Conservation (phyloP, 2,797 vertebrate species). For the Esox masquinongy region DNA sequence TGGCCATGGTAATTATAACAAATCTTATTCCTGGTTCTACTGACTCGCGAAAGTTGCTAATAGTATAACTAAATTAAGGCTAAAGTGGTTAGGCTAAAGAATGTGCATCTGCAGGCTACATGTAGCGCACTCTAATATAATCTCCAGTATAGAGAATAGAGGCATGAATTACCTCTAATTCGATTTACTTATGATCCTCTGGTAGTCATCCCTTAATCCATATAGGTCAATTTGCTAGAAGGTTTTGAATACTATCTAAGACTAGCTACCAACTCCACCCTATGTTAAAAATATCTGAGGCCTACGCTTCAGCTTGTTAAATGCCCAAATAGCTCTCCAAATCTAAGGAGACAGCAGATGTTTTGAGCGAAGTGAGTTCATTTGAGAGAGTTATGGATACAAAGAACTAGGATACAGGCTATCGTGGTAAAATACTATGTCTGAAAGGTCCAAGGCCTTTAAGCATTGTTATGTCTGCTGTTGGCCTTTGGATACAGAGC, state of each 20-base stretch:
- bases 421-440: not conserved
- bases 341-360: not conserved
- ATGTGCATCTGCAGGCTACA: not conserved
- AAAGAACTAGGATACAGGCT: not conserved
- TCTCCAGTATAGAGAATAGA: not conserved
- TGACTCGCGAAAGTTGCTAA: too few species aligned
- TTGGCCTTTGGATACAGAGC: not conserved
- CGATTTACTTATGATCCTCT: not conserved
- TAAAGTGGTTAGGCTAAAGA: not conserved
- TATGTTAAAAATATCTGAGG: not conserved
- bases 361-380: not conserved
- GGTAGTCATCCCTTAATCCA: not conserved
- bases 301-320: slow-evolving; percentile 2
- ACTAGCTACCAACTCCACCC: not conserved
- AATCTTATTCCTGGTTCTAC: not conserved
- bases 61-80: not conserved
- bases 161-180: not conserved
- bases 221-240: not conserved
- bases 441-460: slow-evolving; percentile 6
- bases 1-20: slow-evolving; percentile 4
- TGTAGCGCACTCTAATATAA: not conserved
- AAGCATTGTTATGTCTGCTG: slow-evolving; percentile 4
- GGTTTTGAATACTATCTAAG: not conserved
- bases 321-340: not conserved
- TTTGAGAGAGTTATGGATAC: not conserved